Base-by-base conservation (phyloP, 30 jellyfish, hydroid and myxozoan genomes). In the Catostylus mosaicus region DNA sequence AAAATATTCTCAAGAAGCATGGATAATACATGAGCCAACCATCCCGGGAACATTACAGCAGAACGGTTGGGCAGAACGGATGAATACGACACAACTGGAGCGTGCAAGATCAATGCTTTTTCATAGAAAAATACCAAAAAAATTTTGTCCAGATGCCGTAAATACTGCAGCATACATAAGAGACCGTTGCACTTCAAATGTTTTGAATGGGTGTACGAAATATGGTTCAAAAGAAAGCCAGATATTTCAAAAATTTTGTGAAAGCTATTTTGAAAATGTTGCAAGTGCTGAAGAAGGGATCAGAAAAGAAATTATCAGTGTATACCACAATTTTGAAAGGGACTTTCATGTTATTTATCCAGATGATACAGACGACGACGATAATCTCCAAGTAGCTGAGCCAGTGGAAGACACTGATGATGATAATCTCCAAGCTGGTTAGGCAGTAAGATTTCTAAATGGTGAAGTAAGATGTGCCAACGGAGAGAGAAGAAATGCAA, bases 401-500 rank as follows among this genome's bases (percentile, higher is more conserved):
- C 14, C 11, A 9, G 19, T 9, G 19, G 60, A 11, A 46, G 60
- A 46, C 11, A 19, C 19, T 46, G 60, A 46, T 46, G 19, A 46
- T 46, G 14, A 46, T 19, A 46, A 46, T 46, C 60, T 46, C 60
- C 60, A 46, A 46, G 60, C 11, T 46, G 14, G 11, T 46, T 11
- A 46, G 60, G 14, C 60, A 46, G 60, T 46, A 19, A 19, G 60
- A 46, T 11, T 9, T 46, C n/a, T n/a, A n/a, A 46, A 46, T 46
- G 73, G 27, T 12, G 23, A 12, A 60, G 24, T 60, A 60, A 60
- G 73, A 23, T 27, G 35, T 60, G 12, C 73, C 27, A 23, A 60
- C 12, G 23, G 35, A 29, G 73, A 60, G 23, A 60, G 73, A 23
- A 60, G 30, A 60, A 60, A 60, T 27, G 24, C 73, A 60, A 60